phyloP scores from a whole-genome alignment of 2,113 vertebrate species.

The Scomber japonicus region DNA sequence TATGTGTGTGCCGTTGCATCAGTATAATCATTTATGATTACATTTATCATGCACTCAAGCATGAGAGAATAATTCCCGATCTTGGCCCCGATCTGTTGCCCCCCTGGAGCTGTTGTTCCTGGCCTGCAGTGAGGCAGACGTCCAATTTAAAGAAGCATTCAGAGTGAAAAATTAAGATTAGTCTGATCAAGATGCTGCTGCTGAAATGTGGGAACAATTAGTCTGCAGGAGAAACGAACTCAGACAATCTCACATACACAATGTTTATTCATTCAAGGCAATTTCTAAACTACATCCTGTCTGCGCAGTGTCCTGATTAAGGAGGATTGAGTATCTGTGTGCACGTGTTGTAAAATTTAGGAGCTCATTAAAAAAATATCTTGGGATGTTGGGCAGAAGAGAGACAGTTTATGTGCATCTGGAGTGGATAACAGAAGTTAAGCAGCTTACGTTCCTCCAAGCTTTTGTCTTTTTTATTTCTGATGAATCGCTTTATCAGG shows the following conservation, averaged over 20 bases:
- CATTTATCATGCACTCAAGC: conserved; percentile 30
- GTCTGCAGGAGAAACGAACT: conserved; percentile 3
- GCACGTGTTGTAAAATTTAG: conserved; percentile 3
- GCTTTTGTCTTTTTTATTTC: conserved; percentile 13
- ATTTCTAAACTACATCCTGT: conserved; percentile 33
- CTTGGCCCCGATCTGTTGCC: conserved; percentile 7
- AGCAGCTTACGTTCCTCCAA: conserved; percentile 16
- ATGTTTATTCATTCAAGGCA: conserved; percentile 10
- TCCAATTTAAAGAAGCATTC: conserved; percentile 37
- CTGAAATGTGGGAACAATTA: conserved; percentile 57
- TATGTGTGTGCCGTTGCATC: neutral
- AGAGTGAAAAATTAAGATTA: conserved; percentile 38
- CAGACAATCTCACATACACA: neutral
- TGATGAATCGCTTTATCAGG: neutral
- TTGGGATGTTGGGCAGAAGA: conserved; percentile 8
- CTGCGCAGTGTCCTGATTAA: conserved; percentile 24
- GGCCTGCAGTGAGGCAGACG: conserved; percentile 17
- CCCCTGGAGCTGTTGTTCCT: conserved; percentile 50
- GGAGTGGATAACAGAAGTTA: conserved; percentile 8
- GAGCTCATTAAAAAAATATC: conserved; percentile 35
- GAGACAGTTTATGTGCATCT: conserved; percentile 4
- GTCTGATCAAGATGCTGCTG: conserved; percentile 39
- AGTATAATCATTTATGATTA: conserved; percentile 27
- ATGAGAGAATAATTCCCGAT: conserved; percentile 33
- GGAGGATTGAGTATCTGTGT: conserved; percentile 5